Percentiles rank a stretch among this genome's conserved stretches.
Evolutionary conservation across 2,888 invertebrate species (phyloP).

Genomic region (Aproaerema taeniolella): DNA sequence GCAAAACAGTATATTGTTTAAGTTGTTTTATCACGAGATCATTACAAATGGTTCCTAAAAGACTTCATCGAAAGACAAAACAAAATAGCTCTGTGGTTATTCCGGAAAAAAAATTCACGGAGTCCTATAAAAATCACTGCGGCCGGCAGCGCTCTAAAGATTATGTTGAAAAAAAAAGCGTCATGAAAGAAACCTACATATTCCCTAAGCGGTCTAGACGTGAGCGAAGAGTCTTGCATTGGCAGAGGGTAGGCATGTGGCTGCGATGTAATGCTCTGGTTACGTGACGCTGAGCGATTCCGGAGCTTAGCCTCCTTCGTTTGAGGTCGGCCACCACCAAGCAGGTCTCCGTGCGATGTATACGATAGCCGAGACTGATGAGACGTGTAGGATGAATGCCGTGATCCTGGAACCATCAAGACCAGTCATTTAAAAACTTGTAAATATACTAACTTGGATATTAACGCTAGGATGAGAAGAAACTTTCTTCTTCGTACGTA

Average conservation of each 20-base stretch:
- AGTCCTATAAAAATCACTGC: too few species aligned
- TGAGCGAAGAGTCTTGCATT: conserved; percentile 76
- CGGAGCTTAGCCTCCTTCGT: conserved; percentile 92
- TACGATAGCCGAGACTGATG: conserved; percentile 96
- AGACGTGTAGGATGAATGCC: conserved; percentile 97
- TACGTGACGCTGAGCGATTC: conserved; percentile 83
- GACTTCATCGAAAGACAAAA: not conserved
- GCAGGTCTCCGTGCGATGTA: conserved; percentile 94
- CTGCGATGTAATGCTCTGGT: conserved; percentile 80
- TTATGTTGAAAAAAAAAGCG: too few species aligned
- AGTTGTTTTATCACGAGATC: too few species aligned
- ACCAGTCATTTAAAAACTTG: too few species aligned
- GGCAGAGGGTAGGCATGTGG: conserved; percentile 70
- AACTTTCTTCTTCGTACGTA: too few species aligned
- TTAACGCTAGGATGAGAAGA: too few species aligned
- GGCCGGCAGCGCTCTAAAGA: too few species aligned
- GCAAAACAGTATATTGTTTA: too few species aligned
- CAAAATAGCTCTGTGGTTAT: too few species aligned
- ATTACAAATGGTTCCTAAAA: too few species aligned
- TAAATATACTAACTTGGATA: too few species aligned
- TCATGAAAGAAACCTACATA: conserved; percentile 84
- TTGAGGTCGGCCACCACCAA: conserved; percentile 85
- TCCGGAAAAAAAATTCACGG: too few species aligned
- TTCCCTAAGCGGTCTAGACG: conserved; percentile 83
- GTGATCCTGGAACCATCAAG: conserved; percentile 80